These are phyloP conservation scores for Passer montanus DNA, from an alignment of 2,113 vertebrate species.

Conservation along the genomic window DNA sequence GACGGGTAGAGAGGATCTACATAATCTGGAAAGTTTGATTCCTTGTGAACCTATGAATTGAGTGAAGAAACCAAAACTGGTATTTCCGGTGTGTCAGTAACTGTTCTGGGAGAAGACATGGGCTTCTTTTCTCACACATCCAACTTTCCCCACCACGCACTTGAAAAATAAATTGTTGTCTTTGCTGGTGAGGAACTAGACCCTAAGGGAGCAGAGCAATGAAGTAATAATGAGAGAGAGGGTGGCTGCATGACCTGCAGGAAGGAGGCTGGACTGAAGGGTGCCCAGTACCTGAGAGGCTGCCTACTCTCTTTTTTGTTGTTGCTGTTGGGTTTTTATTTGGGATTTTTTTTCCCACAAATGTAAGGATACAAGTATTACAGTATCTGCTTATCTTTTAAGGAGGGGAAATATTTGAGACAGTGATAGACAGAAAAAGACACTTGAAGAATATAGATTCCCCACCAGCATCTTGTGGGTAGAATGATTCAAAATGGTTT, in stretches of 20 bases:
- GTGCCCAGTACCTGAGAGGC: neutral
- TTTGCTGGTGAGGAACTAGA: neutral
- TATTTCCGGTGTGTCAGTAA: neutral
- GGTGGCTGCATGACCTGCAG: neutral
- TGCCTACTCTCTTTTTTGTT: neutral
- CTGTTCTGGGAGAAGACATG: neutral
- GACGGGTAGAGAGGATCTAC: neutral
- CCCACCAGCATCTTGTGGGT: neutral
- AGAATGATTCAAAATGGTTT: neutral
- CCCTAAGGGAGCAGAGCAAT: neutral
- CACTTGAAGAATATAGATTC: neutral
- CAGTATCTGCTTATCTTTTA: neutral
- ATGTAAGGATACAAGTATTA: neutral
- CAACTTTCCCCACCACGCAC: neutral
- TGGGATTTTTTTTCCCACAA: neutral
- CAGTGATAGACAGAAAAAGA: neutral
- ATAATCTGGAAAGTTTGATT: neutral
- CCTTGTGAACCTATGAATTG: neutral
- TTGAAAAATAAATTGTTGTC: neutral
- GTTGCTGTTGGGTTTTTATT: neutral
- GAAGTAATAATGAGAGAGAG: neutral
- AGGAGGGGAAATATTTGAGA: neutral
- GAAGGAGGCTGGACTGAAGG: neutral
- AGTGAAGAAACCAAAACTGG: neutral
- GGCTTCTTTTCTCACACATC: rapidly evolving